Evolutionary conservation across 2,113 vertebrate species (phyloP).

Genomic region (Hyla sarda): DNA sequence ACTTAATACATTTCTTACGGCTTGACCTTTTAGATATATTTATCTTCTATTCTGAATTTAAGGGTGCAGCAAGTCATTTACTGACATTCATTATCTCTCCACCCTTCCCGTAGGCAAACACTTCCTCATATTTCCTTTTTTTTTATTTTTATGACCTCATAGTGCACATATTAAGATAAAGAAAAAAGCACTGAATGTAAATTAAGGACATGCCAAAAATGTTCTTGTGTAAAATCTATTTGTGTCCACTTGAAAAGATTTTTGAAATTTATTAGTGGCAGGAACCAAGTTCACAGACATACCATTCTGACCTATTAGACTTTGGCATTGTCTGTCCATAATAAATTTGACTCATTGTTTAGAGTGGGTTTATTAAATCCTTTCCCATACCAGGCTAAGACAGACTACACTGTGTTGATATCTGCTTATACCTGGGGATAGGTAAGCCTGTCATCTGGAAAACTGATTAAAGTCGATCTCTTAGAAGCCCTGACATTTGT

Average conservation of each 20-base stretch:
- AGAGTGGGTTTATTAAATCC: neutral
- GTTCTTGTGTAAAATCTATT: neutral
- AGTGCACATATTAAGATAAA: neutral
- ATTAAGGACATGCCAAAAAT: neutral
- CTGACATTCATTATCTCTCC: neutral
- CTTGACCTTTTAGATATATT: neutral
- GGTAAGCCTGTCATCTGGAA: too few species aligned
- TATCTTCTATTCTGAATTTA: constrained; percentile 12
- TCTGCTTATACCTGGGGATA: neutral
- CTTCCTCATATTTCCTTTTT: neutral
- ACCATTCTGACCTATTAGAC: neutral
- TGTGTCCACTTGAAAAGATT: neutral
- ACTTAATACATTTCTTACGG: neutral
- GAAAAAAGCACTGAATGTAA: neutral
- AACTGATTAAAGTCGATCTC: too few species aligned
- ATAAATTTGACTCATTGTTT: neutral
- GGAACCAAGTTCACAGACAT: neutral
- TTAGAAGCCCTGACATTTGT: too few species aligned
- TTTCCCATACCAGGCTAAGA: neutral
- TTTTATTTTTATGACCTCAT: neutral
- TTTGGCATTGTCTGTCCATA: neutral
- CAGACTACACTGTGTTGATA: neutral
- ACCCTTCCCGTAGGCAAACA: neutral
- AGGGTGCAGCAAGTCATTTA: neutral
- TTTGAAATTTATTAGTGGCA: neutral